Conservation (phyloP, 2,113 vertebrate species). For the Lagopus muta region DNA sequence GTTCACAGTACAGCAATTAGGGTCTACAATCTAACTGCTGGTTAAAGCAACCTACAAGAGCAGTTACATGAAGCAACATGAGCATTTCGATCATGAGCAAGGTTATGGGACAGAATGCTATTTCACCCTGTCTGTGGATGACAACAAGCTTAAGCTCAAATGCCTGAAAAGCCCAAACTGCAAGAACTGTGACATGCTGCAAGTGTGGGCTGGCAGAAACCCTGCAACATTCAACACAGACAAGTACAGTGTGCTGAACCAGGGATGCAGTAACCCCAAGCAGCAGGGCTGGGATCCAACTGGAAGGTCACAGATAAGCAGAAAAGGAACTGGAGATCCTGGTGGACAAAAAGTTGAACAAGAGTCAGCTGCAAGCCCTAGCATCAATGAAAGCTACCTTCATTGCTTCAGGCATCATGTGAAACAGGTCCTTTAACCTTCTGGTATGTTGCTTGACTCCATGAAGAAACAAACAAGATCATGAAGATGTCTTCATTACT, state of each 20-base stretch:
- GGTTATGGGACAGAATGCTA: not conserved
- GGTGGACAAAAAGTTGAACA: not conserved
- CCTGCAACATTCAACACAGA: not conserved
- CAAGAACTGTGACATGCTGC: not conserved
- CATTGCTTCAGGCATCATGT: not conserved
- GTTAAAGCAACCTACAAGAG: not conserved
- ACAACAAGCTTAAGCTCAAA: not conserved
- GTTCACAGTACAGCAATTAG: not conserved
- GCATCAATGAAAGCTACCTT: not conserved
- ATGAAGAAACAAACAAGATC: not conserved
- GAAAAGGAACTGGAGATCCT: not conserved
- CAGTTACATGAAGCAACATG: not conserved
- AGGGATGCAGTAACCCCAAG: not conserved
- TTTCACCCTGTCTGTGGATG: not conserved
- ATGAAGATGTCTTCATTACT: not conserved
- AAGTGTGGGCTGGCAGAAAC: not conserved
- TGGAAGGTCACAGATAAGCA: not conserved
- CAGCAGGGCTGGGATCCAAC: not conserved
- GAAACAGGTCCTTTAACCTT: not conserved
- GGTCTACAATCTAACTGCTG: not conserved
- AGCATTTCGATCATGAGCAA: not conserved
- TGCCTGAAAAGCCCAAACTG: not conserved
- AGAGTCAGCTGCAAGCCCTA: not conserved
- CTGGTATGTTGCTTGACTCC: not conserved
- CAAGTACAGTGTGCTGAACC: not conserved